Conservation (phyloP, 2,797 vertebrate species). For the Eidolon dupreanum region DNA sequence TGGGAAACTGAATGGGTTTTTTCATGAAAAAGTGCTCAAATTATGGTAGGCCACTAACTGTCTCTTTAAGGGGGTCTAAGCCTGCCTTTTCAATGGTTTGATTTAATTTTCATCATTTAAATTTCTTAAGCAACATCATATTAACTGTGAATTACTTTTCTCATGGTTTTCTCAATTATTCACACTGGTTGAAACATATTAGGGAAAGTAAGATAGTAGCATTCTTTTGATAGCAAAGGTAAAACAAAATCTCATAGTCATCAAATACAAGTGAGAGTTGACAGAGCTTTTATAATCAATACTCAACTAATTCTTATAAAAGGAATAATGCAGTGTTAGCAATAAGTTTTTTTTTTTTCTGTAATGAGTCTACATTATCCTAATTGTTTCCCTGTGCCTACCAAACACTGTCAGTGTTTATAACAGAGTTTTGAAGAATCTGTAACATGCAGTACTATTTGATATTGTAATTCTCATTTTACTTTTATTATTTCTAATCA, state of each 20-base stretch:
- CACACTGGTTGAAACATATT: slow-evolving; percentile 77
- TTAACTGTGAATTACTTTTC: slow-evolving; percentile 81
- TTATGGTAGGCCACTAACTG: slow-evolving; percentile 91
- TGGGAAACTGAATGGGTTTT: slow-evolving; percentile 90
- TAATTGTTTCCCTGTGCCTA: slow-evolving; percentile 86
- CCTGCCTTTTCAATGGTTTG: slow-evolving; percentile 85
- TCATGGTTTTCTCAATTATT: slow-evolving; percentile 80
- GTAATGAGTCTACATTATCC: slow-evolving; percentile 84
- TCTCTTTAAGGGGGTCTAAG: slow-evolving; percentile 89
- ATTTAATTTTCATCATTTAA: slow-evolving; percentile 81
- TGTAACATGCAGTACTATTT: slow-evolving; percentile 75
- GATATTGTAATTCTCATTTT: slow-evolving; percentile 75
- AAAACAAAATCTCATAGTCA: slow-evolving; percentile 71
- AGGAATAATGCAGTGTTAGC: slow-evolving; percentile 87
- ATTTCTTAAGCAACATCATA: slow-evolving; percentile 80
- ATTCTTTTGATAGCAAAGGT: slow-evolving; percentile 82
- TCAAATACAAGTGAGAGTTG: slow-evolving; percentile 52
- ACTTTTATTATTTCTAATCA: slow-evolving; percentile 65
- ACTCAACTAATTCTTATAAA: slow-evolving; percentile 81
- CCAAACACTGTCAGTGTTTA: slow-evolving; percentile 84
- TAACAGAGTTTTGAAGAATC: slow-evolving; percentile 77
- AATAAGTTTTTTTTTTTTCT: slow-evolving; percentile 86
- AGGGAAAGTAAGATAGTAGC: slow-evolving; percentile 79
- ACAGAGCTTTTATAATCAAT: slow-evolving; percentile 76
- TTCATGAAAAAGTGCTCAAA: slow-evolving; percentile 90